These are phyloP conservation scores for Oryzaephilus surinamensis DNA, from an alignment of 1,140 invertebrate genomes.

Conservation along the genomic window DNA sequence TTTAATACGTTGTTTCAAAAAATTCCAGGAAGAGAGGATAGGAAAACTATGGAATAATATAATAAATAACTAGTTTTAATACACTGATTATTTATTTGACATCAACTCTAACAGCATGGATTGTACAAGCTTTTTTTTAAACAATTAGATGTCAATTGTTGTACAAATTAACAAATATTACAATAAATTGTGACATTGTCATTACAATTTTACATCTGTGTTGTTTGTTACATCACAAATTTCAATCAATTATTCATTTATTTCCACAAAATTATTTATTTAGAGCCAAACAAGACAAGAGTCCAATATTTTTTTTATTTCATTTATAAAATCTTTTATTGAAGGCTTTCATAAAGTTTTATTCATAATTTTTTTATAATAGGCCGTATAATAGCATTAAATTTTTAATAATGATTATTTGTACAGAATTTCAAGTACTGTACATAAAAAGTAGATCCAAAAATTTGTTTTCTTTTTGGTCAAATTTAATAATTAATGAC, in stretches of 20 bases:
- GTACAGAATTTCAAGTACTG: too few relatives aligned
- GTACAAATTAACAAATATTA: slow-evolving; percentile 28
- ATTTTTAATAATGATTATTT: too few relatives aligned
- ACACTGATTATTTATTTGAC: slow-evolving; percentile 26
- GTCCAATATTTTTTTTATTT: too few relatives aligned
- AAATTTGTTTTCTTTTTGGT: too few relatives aligned
- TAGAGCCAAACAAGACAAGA: neutral
- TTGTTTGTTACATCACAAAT: slow-evolving; percentile 28
- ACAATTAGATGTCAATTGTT: slow-evolving; percentile 25
- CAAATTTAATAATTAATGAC: too few relatives aligned
- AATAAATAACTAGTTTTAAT: neutral
- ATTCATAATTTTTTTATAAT: too few relatives aligned
- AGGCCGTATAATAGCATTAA: too few relatives aligned
- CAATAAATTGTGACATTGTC: slow-evolving; percentile 28
- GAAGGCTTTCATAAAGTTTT: too few relatives aligned
- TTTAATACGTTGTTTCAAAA: too few relatives aligned
- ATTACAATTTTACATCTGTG: slow-evolving; percentile 31
- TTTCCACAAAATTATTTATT: neutral
- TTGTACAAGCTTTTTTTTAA: slow-evolving; percentile 33
- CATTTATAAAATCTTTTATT: too few relatives aligned
- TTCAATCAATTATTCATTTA: slow-evolving; percentile 11
- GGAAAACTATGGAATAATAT: neutral
- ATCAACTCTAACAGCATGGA: slow-evolving; percentile 33
- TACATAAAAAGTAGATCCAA: too few relatives aligned
- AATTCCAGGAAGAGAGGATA: slow-evolving; percentile 9